Evolutionary conservation across 2,113 vertebrate species (phyloP).

Genomic region (Hirundichthys speculiger): DNA sequence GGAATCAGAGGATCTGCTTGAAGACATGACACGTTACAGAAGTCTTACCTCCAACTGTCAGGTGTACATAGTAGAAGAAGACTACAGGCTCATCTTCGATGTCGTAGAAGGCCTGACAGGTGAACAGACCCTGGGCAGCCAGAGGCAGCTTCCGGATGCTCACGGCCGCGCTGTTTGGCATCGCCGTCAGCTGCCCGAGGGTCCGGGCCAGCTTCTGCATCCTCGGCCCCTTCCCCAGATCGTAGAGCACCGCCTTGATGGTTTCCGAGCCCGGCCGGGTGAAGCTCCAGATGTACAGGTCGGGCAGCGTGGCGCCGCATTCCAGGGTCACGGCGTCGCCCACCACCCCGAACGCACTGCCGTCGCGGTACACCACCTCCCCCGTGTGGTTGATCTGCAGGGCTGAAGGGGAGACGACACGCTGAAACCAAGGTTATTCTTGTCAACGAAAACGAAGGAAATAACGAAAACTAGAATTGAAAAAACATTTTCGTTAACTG

Average conservation of each 20-base stretch:
- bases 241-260: slow-evolving; percentile 77
- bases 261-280: slow-evolving; percentile 75
- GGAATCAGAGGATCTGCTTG: no score
- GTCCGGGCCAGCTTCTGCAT: slow-evolving; percentile 70
- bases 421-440: no score
- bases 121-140: slow-evolving; percentile 85
- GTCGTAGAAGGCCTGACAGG: slow-evolving; percentile 88
- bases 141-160: slow-evolving; percentile 80
- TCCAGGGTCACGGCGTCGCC: slow-evolving; percentile 81
- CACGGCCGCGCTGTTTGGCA: slow-evolving; percentile 83
- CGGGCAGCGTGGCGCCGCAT: slow-evolving; percentile 71
- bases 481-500: no score
- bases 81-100: slow-evolving; percentile 67
- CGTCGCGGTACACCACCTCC: slow-evolving; percentile 75
- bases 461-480: no score
- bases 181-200: slow-evolving; percentile 80
- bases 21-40: no score
- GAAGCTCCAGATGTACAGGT: slow-evolving; percentile 90
- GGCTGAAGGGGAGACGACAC: slow-evolving; percentile 61
- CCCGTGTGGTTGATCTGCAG: slow-evolving; percentile 66
- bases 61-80: slow-evolving; percentile 79
- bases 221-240: slow-evolving; percentile 77
- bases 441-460: no score
- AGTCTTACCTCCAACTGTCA: slow-evolving; percentile 87
- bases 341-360: slow-evolving; percentile 80